Base-by-base conservation (phyloP, 2,113 vertebrate genomes). In the Mionectes macconnelli region DNA sequence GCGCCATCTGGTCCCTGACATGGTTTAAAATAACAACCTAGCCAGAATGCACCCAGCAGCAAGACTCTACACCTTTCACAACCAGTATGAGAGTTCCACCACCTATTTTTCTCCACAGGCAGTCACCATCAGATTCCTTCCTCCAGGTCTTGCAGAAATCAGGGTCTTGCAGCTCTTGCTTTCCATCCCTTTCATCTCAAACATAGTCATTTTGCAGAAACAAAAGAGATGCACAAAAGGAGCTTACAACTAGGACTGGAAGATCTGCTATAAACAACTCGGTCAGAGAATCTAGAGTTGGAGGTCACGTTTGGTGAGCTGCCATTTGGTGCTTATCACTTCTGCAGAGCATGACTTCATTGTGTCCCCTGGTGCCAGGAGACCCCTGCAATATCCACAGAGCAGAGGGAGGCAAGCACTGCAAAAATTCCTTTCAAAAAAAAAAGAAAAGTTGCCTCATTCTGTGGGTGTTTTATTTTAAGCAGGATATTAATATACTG, bases 1-100 rank as follows among this genome's bases (percentile, higher is more conserved):
- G 60, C 76, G 82, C 83, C 88, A 93, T 94, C 94, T 96, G 93
- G 83, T 96, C 77, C 40, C 80, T 94, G 92, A 75, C 84, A 50
- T 35, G 33, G 73, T 92, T 96, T 95, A 84, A 94, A 96, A 86
- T 89, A 96, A 94, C 55, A 86, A 49, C n/a, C 40, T 49, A 87
- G 25, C 74, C 78, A 78, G 64, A 75, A 90, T 1, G 4, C 67
- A 93, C 60, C 87, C 39, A 94, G 76, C 72, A 93, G 68, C 4
- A 19, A 80, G 60, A 59, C 68, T 90, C 90, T 66, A 44, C 49
- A 87, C 85, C 79, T 80, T 68, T 75, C 72, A 44, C 28, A 76
- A 75, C 28, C 30, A 39, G 47, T 55, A 24, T 18, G 60, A 84
- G 77, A 90, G 23, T 45, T 72, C 92, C 49, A n/a, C 24, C 64